These are phyloP conservation scores for Caenorhabditis plicata DNA, from an alignment of 2,888 invertebrate species.

Conservation along the genomic window DNA sequence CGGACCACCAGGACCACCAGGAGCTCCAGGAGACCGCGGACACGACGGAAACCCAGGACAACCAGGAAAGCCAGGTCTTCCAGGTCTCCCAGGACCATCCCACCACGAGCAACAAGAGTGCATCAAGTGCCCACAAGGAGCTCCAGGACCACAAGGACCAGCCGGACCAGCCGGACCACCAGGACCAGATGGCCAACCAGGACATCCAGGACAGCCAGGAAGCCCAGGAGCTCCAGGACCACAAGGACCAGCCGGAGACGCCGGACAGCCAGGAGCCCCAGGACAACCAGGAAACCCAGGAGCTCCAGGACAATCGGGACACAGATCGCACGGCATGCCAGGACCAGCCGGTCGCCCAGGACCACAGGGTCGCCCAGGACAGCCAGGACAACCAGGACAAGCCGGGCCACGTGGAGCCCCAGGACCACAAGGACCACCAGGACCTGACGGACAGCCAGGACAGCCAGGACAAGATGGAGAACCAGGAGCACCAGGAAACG, in stretches of 20 bases:
- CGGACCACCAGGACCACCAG: constrained; percentile 36
- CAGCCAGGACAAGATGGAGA: constrained; percentile 30
- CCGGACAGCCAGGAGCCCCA: constrained; percentile 25
- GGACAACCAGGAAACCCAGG: constrained; percentile 38
- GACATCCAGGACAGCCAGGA: constrained; percentile 31
- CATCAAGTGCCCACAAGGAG: constrained; percentile 30
- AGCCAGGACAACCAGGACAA: constrained; percentile 29
- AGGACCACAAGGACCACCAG: constrained; percentile 25
- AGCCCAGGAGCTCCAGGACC: constrained; percentile 32
- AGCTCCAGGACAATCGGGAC: constrained; percentile 28
- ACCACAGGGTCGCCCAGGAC: constrained; percentile 26
- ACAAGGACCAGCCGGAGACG: constrained; percentile 28
- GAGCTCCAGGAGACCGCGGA: constrained; percentile 32
- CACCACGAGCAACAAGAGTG: constrained; percentile 25
- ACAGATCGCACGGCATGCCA: constrained; percentile 25
- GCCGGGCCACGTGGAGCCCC: constrained; percentile 17
- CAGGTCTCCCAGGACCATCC: constrained; percentile 3
- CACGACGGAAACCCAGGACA: constrained; percentile 28
- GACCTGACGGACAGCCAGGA: constrained; percentile 22
- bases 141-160: constrained; percentile 25
- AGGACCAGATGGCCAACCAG: constrained; percentile 31
- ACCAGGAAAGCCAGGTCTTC: constrained; percentile 14
- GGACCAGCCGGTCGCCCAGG: constrained; percentile 38
- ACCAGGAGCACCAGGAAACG: constrained; percentile 23
- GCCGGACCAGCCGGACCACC: constrained; percentile 18